Evolutionary conservation across 2,888 invertebrate genomes (phyloP).

Genomic region (Torymus tubicola): DNA sequence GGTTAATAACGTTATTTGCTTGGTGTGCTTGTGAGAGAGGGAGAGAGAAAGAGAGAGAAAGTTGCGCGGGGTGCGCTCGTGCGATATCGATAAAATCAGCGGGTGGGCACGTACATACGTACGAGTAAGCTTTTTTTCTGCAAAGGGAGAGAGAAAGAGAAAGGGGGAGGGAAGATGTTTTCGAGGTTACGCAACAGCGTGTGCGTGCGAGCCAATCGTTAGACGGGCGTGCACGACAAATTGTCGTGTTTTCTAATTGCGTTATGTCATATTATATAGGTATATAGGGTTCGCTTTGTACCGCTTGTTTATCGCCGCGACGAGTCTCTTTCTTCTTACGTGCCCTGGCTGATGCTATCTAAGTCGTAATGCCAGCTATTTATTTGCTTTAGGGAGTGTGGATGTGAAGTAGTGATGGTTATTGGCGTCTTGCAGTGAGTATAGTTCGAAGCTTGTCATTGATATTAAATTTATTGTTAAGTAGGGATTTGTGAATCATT

Average conservation of each 20-base stretch:
- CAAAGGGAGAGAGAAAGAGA: neutral
- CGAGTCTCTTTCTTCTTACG: neutral
- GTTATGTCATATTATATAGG: too few relatives aligned
- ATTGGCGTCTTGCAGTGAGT: too few relatives aligned
- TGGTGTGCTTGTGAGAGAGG: neutral
- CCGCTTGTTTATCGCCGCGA: neutral
- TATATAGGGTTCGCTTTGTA: neutral
- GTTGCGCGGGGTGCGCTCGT: neutral
- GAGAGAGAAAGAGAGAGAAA: neutral
- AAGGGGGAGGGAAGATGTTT: neutral
- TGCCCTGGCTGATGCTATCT: neutral
- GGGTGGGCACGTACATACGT: too few relatives aligned
- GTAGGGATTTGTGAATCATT: too few relatives aligned
- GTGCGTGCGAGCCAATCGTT: neutral
- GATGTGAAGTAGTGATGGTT: too few relatives aligned
- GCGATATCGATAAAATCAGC: constrained; percentile 8
- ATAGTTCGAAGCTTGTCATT: too few relatives aligned
- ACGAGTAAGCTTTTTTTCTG: too few relatives aligned
- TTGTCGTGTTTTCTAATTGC: constrained; percentile 1
- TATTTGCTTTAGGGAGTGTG: too few relatives aligned
- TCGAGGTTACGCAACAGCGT: neutral
- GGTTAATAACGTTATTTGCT: constrained; percentile 40
- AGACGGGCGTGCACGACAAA: neutral
- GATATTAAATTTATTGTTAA: too few relatives aligned
- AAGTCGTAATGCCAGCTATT: too few relatives aligned